Percentiles rank a stretch among this genome's conserved stretches.
Conservation (phyloP, 2,113 vertebrate species). For the Drymodes brunneopygia region DNA sequence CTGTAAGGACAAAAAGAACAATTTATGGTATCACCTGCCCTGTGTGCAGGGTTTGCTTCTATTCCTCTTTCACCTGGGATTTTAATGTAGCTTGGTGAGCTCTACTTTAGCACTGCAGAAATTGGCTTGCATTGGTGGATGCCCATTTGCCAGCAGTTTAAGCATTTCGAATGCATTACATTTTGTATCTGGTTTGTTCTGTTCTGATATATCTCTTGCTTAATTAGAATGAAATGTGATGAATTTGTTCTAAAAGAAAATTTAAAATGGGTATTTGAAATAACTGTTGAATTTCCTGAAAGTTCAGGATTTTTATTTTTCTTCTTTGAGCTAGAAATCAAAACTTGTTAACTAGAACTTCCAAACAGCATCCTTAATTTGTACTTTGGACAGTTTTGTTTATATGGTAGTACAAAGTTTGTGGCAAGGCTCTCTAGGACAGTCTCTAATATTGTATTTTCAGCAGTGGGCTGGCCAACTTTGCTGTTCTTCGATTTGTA, state of each 20-base stretch:
- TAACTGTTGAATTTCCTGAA: neutral
- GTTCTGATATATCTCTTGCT: neutral
- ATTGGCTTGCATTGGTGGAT: neutral
- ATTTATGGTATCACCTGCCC: neutral
- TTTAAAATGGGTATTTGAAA: neutral
- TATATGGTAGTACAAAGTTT: neutral
- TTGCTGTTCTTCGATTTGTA: neutral
- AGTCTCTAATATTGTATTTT: neutral
- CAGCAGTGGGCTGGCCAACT: neutral
- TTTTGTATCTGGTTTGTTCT: neutral
- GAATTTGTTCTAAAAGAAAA: neutral
- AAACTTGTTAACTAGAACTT: neutral
- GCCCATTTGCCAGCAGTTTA: neutral
- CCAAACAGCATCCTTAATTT: neutral
- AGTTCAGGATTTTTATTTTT: neutral
- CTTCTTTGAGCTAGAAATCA: neutral
- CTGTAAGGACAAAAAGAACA: neutral
- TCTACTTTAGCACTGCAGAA: neutral
- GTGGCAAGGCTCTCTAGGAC: neutral
- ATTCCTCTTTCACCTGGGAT: neutral
- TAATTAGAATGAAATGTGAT: neutral
- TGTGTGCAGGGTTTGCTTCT: neutral
- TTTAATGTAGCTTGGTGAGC: neutral
- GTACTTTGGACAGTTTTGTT: neutral
- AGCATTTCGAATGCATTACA: neutral